These are phyloP conservation scores for Amblyjoppa fuscipennis DNA, from an alignment of 2,888 invertebrate species.

Conservation along the genomic window DNA sequence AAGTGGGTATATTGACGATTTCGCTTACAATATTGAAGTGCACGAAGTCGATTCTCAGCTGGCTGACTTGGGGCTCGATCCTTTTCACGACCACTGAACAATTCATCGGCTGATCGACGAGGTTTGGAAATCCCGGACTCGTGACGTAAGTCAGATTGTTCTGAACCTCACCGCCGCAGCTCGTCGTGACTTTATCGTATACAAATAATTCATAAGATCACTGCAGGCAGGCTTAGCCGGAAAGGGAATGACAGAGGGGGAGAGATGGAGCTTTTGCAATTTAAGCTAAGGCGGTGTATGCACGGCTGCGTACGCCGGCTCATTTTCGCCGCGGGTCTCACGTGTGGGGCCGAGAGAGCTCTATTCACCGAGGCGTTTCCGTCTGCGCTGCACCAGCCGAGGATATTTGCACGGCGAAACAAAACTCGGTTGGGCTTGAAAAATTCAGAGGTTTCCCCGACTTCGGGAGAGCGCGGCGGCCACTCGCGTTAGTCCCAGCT, in stretches of 20 bases:
- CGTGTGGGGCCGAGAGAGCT: constrained; percentile 36
- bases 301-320: constrained; percentile 40
- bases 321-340: constrained; percentile 52
- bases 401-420: constrained; percentile 76
- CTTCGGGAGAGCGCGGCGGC: constrained; percentile 43
- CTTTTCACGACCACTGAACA: constrained; percentile 92
- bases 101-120: constrained; percentile 89
- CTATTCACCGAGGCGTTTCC: constrained; percentile 63
- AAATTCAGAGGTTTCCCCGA: constrained; percentile 74
- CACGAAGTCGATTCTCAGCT: constrained; percentile 93
- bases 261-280: constrained; percentile 45
- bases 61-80: constrained; percentile 92
- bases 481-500: constrained; percentile 30
- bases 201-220: constrained; percentile 72
- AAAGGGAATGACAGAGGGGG: constrained; percentile 32
- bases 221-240: neutral
- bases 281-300: neutral
- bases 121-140: constrained; percentile 93
- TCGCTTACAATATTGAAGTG: constrained; percentile 92
- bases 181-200: constrained; percentile 88
- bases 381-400: constrained; percentile 42
- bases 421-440: constrained; percentile 73
- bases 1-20: constrained; percentile 40
- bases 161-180: constrained; percentile 90
- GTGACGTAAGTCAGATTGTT: constrained; percentile 94